These are phyloP conservation scores for Engraulis encrasicolus DNA, from an alignment of 2,113 vertebrate species.

Conservation along the genomic window DNA sequence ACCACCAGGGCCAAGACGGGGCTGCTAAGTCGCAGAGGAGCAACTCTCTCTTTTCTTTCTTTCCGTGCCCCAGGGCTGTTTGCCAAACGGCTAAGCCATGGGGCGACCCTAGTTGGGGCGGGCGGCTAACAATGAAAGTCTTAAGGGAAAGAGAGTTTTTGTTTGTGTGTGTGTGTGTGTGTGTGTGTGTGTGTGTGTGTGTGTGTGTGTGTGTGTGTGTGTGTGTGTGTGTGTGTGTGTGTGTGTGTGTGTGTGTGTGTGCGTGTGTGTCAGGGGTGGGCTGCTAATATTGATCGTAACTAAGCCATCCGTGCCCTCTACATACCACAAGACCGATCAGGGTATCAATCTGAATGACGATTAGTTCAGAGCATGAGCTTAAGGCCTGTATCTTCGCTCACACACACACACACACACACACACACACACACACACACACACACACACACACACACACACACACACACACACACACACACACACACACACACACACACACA, in stretches of 20 bases:
- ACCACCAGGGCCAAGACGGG: neutral
- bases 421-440: neutral
- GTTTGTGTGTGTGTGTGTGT: conserved; percentile 23
- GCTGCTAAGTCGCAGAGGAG: neutral
- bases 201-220: conserved; percentile 41
- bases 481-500: neutral
- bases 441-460: neutral
- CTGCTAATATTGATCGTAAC: conserved; percentile 73
- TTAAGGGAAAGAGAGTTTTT: conserved; percentile 29
- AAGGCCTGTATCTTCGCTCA: neutral
- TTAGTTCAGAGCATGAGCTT: neutral
- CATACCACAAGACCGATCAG: conserved; percentile 68
- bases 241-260: conserved; percentile 49
- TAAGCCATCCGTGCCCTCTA: conserved; percentile 68
- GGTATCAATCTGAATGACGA: conserved; percentile 67
- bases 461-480: neutral
- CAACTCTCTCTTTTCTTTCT: conserved; percentile 7
- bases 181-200: conserved; percentile 33
- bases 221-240: conserved; percentile 42
- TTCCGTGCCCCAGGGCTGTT: conserved; percentile 20
- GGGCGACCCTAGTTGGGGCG: conserved; percentile 7
- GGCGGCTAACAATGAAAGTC: neutral
- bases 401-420: neutral
- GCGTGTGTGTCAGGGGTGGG: conserved; percentile 57
- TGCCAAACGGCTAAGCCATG: conserved; percentile 27